Percentiles rank a stretch among this genome's conserved stretches.
phyloP scores from a whole-genome alignment of 2,113 vertebrate genomes.

The Actenoides lindsayi region DNA sequence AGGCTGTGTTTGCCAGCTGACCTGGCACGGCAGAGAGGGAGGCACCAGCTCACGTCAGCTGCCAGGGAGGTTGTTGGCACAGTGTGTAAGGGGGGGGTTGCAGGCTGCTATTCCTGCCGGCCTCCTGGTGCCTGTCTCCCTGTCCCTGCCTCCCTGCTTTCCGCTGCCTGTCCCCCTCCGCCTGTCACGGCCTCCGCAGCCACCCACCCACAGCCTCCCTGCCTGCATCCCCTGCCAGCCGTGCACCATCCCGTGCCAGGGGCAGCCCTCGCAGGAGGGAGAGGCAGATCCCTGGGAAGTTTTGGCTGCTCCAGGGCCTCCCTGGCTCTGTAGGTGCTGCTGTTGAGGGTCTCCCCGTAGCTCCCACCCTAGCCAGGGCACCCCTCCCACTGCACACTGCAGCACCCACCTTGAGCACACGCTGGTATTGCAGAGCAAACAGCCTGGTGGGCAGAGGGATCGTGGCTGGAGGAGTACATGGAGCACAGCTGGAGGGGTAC shows the following conservation, averaged over 20 bases:
- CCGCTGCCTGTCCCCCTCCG: background rate
- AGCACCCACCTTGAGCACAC: background rate
- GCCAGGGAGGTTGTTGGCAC: background rate
- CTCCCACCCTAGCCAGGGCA: background rate
- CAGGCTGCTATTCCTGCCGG: background rate
- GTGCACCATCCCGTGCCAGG: fast-evolving
- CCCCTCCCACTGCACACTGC: background rate
- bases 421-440: fast-evolving
- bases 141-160: background rate
- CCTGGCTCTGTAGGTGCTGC: fast-evolving
- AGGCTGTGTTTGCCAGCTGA: background rate
- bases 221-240: background rate
- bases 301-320: background rate
- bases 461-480: background rate
- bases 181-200: background rate
- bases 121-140: background rate
- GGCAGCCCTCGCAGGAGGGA: background rate
- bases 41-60: background rate
- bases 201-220: background rate
- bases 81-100: fast-evolving
- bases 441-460: background rate
- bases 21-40: background rate
- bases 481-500: background rate
- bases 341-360: fast-evolving
- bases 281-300: fast-evolving